These are phyloP conservation scores for Cheilosia vernalis DNA, from an alignment of 2,888 invertebrate species.

Conservation along the genomic window DNA sequence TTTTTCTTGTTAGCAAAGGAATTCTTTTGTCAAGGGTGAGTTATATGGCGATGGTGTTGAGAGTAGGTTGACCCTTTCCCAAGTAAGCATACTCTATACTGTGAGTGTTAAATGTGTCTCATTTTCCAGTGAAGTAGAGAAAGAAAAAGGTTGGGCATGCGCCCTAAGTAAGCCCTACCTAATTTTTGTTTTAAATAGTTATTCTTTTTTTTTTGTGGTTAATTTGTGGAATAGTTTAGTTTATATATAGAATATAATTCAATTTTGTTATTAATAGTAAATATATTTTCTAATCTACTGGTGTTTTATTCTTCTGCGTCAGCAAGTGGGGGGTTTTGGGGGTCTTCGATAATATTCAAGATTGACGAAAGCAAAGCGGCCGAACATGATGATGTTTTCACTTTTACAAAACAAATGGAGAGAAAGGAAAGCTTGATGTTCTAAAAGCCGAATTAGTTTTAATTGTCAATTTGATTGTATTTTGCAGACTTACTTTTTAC, in stretches of 20 bases:
- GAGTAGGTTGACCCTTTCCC: slow-evolving; percentile 54
- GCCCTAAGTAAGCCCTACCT: slow-evolving; percentile 65
- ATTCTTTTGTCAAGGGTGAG: slow-evolving; percentile 35
- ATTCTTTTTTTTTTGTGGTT: slow-evolving; percentile 30
- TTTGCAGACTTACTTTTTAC: slow-evolving; percentile 46
- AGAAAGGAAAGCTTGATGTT: slow-evolving; percentile 7
- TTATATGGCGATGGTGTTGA: slow-evolving; percentile 65
- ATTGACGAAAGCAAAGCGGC: slow-evolving; percentile 63
- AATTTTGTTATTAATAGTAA: slow-evolving; percentile 47
- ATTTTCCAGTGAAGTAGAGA: slow-evolving; percentile 29
- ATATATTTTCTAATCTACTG: slow-evolving; percentile 63
- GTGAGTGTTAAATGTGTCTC: slow-evolving; percentile 30
- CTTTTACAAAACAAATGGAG: slow-evolving; percentile 9
- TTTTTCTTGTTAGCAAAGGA: slow-evolving; percentile 39
- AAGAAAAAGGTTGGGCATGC: slow-evolving; percentile 26
- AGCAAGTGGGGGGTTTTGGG: slow-evolving; percentile 23
- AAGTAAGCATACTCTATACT: slow-evolving; percentile 48
- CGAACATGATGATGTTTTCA: slow-evolving; percentile 76
- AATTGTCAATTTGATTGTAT: slow-evolving; percentile 53
- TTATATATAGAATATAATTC: slow-evolving; percentile 45
- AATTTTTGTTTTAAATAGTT: slow-evolving; percentile 38
- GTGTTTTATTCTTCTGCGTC: slow-evolving; percentile 56
- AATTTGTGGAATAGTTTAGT: slow-evolving; percentile 44
- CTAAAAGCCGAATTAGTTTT: not conserved
- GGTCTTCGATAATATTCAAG: not conserved